phyloP scores from a whole-genome alignment of 2,113 vertebrate species.

The Tachuris rubrigastra region DNA sequence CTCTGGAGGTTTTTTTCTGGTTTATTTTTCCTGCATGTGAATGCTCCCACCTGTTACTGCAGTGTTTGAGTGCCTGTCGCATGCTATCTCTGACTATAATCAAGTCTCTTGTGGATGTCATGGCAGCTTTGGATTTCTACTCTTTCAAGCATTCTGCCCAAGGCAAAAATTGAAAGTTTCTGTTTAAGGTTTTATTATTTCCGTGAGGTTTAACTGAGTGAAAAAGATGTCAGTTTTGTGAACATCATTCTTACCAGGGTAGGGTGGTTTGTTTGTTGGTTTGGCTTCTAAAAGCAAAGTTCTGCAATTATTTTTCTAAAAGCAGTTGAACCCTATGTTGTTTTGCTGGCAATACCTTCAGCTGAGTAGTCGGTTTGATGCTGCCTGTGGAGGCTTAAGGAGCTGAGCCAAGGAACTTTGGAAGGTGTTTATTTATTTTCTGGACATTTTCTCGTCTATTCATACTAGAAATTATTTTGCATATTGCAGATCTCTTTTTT shows the following conservation, averaged over 20 bases:
- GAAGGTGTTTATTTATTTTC: not conserved
- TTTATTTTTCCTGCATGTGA: not conserved
- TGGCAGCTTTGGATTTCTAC: not conserved
- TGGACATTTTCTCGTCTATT: not conserved
- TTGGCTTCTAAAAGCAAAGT: not conserved
- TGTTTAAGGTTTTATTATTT: not conserved
- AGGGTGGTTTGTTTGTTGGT: not conserved
- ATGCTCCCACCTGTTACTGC: not conserved
- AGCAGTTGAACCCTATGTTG: not conserved
- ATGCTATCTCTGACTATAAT: not conserved
- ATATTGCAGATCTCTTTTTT: not conserved
- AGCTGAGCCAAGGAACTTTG: not conserved
- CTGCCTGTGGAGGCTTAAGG: not conserved
- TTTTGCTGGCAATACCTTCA: not conserved
- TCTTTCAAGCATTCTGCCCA: not conserved
- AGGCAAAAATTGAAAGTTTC: not conserved
- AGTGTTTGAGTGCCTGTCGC: not conserved
- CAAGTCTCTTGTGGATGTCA: not conserved
- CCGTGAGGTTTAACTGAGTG: not conserved
- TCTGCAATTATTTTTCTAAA: not conserved
- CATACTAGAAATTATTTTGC: not conserved
- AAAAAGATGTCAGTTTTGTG: not conserved
- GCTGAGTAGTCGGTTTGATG: not conserved
- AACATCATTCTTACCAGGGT: not conserved
- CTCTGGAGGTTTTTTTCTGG: not conserved